Evolutionary conservation across 2,797 vertebrate genomes (phyloP).

Genomic region (Gallinago nigripennis): DNA sequence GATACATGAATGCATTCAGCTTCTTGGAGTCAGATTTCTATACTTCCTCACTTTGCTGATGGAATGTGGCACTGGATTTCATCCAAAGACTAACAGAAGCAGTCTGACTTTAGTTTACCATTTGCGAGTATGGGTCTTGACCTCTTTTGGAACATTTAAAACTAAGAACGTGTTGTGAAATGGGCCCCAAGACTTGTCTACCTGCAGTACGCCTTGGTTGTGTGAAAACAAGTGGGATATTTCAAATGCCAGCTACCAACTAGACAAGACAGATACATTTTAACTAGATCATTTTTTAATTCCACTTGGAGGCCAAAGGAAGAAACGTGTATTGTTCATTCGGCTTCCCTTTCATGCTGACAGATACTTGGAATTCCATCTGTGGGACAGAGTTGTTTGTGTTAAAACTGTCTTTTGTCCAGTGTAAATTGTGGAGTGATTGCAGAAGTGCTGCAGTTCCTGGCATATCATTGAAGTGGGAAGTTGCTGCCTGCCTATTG

Average conservation of each 20-base stretch:
- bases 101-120: background rate
- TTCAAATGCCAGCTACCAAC: background rate
- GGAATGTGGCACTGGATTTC: background rate
- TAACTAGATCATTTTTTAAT: background rate
- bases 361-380: conserved; percentile 51
- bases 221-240: background rate
- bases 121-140: background rate
- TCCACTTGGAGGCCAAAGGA: background rate
- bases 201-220: background rate
- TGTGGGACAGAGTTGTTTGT: conserved; percentile 19
- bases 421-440: background rate
- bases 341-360: conserved; percentile 1
- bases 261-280: background rate
- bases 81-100: background rate
- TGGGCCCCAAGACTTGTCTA: background rate
- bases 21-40: background rate
- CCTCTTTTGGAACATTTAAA: background rate
- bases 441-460: conserved; percentile 37
- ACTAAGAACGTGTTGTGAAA: background rate
- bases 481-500: background rate
- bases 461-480: background rate
- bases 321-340: background rate
- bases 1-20: background rate
- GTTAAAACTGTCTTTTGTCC: conserved; percentile 31
- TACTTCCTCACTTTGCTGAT: background rate